Conservation (phyloP, 2,113 vertebrate species). For the Piprites chloris region DNA sequence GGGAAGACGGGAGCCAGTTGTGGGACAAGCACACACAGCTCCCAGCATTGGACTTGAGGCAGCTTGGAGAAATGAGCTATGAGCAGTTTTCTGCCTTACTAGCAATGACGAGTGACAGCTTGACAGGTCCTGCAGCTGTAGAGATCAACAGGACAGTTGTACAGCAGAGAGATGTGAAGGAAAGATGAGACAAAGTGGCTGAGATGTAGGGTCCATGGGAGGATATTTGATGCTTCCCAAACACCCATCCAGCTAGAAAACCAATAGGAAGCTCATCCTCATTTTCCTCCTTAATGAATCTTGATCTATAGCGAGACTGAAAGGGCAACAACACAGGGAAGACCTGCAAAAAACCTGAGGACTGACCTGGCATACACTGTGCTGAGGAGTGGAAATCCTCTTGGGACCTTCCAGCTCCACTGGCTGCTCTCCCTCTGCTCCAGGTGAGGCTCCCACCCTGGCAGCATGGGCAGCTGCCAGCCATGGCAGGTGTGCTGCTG, state of each 20-base stretch:
- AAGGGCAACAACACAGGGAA: neutral
- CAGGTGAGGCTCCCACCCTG: neutral
- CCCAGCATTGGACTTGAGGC: neutral
- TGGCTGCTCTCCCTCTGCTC: neutral
- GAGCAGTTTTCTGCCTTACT: neutral
- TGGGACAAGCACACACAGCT: neutral
- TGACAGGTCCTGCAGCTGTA: rapidly evolving
- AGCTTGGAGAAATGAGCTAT: neutral
- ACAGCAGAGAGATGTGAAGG: neutral
- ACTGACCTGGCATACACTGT: rapidly evolving
- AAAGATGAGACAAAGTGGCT: neutral
- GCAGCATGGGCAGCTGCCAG: neutral
- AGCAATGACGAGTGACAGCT: neutral
- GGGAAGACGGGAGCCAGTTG: rapidly evolving
- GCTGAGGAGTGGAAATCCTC: neutral
- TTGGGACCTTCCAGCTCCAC: neutral
- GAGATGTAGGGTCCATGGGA: neutral
- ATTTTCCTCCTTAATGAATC: neutral
- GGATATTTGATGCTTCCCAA: neutral
- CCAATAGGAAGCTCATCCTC: neutral
- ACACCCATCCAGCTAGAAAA: neutral
- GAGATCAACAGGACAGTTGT: neutral
- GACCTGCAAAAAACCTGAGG: neutral
- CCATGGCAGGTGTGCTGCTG: neutral
- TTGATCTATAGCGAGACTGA: rapidly evolving